Evolutionary conservation across 2,888 invertebrate genomes (phyloP).

Genomic region (Cybosia mesomella): DNA sequence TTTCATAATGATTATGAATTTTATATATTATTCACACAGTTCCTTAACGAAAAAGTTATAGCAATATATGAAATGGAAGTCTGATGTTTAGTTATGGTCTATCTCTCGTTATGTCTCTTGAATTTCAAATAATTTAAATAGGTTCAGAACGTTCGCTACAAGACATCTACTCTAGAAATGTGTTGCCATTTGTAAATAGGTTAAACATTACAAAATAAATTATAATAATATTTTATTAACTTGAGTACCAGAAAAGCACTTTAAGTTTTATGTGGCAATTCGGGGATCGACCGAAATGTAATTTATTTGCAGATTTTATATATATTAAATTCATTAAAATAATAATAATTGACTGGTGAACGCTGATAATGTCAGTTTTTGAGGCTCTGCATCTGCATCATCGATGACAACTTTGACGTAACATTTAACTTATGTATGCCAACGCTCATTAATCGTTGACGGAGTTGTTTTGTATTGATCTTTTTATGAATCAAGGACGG

Average conservation of each 20-base stretch:
- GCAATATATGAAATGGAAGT: background rate
- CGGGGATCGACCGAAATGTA: background rate
- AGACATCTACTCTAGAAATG: background rate
- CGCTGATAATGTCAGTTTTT: conserved; percentile 8
- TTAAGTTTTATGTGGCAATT: background rate
- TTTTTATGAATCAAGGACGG: conserved; percentile 44
- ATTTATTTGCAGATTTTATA: background rate
- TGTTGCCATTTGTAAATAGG: background rate
- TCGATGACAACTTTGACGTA: conserved; percentile 19
- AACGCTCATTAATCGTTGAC: conserved; percentile 52
- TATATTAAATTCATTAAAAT: background rate
- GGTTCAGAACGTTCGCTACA: background rate
- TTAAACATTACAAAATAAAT: background rate
- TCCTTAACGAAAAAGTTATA: background rate
- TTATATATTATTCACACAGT: background rate
- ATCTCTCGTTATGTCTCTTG: background rate
- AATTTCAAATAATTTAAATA: background rate
- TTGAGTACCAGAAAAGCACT: background rate
- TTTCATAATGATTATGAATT: background rate
- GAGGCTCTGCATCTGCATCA: background rate
- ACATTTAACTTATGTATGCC: conserved; percentile 32
- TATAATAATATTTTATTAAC: background rate
- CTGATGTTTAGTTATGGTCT: background rate
- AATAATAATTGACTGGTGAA: background rate
- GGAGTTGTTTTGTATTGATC: conserved; percentile 66